Evolutionary conservation across 2,113 vertebrate genomes (phyloP).

Genomic region (Hyaena hyaena): DNA sequence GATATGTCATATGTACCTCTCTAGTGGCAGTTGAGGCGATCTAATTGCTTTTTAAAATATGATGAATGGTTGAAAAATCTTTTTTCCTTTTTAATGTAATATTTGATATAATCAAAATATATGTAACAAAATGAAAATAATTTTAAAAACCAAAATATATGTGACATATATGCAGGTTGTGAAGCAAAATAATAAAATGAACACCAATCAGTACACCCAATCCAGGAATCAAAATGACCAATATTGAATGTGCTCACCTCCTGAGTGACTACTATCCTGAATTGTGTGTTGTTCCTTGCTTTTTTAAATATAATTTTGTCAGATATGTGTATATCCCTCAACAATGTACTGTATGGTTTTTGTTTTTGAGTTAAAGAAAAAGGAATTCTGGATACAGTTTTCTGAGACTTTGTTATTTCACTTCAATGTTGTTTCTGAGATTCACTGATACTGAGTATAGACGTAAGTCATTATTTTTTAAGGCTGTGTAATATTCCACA

Average conservation of each 20-base stretch:
- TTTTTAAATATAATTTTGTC: constrained; percentile 34
- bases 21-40: constrained; percentile 21
- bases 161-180: constrained; percentile 21
- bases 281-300: constrained; percentile 49
- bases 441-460: background rate
- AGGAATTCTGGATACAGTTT: background rate
- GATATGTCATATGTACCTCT: background rate
- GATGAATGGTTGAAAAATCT: background rate
- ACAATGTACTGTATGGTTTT: constrained; percentile 30
- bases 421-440: constrained; percentile 45
- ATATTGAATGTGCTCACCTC: background rate
- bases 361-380: background rate
- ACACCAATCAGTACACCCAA: background rate
- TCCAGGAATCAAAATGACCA: constrained; percentile 33
- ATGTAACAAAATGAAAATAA: constrained; percentile 42
- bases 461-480: constrained; percentile 21
- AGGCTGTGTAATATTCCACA: constrained; percentile 27
- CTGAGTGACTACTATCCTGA: constrained; percentile 9
- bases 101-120: constrained; percentile 22
- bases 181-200: constrained; percentile 44
- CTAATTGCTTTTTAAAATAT: constrained; percentile 34
- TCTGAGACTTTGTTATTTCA: constrained; percentile 32
- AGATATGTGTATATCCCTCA: constrained; percentile 18
- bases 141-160: constrained; percentile 21
- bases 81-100: constrained; percentile 34